These are phyloP conservation scores for Heliornis fulica DNA, from an alignment of 2,113 vertebrate genomes.

Conservation along the genomic window DNA sequence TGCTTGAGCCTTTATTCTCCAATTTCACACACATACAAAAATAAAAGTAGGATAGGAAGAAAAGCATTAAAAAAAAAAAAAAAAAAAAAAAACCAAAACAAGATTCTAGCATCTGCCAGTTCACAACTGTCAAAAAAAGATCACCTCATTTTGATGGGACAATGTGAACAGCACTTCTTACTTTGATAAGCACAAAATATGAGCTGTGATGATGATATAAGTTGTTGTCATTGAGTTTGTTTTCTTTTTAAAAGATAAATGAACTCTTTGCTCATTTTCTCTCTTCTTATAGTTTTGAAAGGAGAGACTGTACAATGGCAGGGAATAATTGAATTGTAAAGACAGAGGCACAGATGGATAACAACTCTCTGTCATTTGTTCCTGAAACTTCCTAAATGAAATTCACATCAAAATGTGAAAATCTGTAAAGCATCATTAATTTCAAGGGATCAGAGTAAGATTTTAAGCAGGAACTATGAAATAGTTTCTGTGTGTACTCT, in stretches of 20 bases:
- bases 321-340: constrained; percentile 63
- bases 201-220: background rate
- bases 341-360: constrained; percentile 63
- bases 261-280: constrained; percentile 6
- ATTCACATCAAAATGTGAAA: constrained; percentile 68
- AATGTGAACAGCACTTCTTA: background rate
- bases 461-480: constrained; percentile 64
- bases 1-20: background rate
- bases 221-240: background rate
- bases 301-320: constrained; percentile 48
- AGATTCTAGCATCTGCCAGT: background rate
- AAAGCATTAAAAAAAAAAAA: background rate
- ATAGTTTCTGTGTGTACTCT: constrained; percentile 60
- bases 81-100: too few relatives aligned
- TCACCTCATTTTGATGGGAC: background rate
- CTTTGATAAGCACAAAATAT: background rate
- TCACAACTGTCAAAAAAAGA: background rate
- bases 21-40: background rate
- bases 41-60: accelerated
- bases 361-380: constrained; percentile 67
- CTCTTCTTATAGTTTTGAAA: constrained; percentile 28
- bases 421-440: constrained; percentile 66
- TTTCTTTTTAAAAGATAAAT: background rate
- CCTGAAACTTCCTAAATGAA: constrained; percentile 70
- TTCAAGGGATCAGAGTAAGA: constrained; percentile 53